These are phyloP conservation scores for Caloenas nicobarica DNA, from an alignment of 2,113 vertebrate genomes.

Conservation along the genomic window DNA sequence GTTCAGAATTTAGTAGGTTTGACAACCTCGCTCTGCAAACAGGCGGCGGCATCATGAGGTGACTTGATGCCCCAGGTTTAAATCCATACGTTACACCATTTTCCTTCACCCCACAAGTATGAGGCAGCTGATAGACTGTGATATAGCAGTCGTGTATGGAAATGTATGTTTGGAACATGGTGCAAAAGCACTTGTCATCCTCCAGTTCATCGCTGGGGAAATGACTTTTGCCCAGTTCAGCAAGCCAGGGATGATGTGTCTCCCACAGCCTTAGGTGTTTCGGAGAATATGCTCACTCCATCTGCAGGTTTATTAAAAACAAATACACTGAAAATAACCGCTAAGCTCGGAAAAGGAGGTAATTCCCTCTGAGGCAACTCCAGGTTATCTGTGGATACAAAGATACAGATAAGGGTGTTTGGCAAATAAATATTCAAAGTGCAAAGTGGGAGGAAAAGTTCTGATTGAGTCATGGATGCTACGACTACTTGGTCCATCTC, in stretches of 20 bases:
- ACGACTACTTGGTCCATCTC: neutral
- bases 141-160: neutral
- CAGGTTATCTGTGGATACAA: neutral
- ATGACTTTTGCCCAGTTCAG: neutral
- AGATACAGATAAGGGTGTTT: neutral
- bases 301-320: neutral
- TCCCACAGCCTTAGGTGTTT: neutral
- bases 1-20: neutral
- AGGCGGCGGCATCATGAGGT: neutral
- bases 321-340: neutral
- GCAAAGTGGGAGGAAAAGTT: neutral
- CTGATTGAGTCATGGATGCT: neutral
- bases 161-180: neutral
- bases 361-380: neutral
- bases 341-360: neutral
- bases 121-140: fast-evolving
- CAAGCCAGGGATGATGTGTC: too few relatives aligned
- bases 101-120: neutral
- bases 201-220: neutral
- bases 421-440: neutral
- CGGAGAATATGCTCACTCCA: neutral
- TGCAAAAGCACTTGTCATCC: neutral
- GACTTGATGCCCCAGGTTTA: neutral
- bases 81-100: neutral
- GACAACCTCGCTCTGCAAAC: neutral